A percentile compares a stretch with the other conserved stretches of the same genome.
These are phyloP conservation scores for Sipha maydis DNA, from an alignment of 2,888 invertebrate species.

Conservation along the genomic window DNA sequence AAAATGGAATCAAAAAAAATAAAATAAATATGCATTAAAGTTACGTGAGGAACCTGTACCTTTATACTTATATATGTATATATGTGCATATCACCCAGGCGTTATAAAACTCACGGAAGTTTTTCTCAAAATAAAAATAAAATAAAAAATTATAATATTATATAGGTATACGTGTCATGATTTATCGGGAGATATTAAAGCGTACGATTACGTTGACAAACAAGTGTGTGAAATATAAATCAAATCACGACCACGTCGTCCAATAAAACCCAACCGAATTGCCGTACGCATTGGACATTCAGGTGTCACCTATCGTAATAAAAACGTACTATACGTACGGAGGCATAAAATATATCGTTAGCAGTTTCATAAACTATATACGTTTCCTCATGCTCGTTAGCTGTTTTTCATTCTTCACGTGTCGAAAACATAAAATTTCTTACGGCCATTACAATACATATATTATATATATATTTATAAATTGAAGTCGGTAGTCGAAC, in stretches of 20 bases:
- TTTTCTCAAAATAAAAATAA: not conserved
- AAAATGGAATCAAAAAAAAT: too few relatives aligned
- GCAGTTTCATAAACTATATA: not conserved
- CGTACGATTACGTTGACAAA: not conserved
- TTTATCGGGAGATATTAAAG: not conserved
- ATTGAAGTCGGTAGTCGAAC: not conserved
- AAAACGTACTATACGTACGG: not conserved
- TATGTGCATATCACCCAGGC: not conserved
- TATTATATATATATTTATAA: too few relatives aligned
- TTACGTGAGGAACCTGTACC: too few relatives aligned
- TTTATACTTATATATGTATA: too few relatives aligned
- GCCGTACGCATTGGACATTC: not conserved
- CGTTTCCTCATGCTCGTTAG: not conserved
- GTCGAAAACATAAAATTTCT: constrained; percentile 44
- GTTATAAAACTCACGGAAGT: not conserved
- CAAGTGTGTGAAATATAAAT: constrained; percentile 39
- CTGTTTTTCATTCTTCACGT: constrained; percentile 36
- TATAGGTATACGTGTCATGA: not conserved
- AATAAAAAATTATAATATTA: not conserved
- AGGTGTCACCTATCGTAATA: constrained; percentile 39
- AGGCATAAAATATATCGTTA: constrained; percentile 30
- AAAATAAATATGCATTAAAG: too few relatives aligned
- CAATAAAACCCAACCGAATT: constrained; percentile 18
- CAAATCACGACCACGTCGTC: constrained; percentile 10
- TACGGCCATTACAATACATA: constrained; percentile 16